Percentiles rank a stretch among this genome's conserved stretches.
These are phyloP conservation scores for Aleiodes sp. DNA, from an alignment of 1,140 invertebrate species.

Conservation along the genomic window DNA sequence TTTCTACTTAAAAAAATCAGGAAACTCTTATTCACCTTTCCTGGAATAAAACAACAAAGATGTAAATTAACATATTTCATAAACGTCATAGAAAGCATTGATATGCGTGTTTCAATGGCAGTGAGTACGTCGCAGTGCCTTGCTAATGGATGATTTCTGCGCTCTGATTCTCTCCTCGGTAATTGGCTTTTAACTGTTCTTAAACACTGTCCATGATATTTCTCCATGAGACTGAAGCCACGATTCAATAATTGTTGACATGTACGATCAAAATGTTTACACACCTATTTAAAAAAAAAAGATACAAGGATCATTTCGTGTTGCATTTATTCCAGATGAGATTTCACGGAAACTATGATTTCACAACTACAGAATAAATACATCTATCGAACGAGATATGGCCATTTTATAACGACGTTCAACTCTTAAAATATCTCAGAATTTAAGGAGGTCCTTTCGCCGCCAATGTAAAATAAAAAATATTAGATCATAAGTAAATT, in stretches of 20 bases:
- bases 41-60: slow-evolving; percentile 92
- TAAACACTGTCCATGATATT: slow-evolving; percentile 77
- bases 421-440: too few species aligned
- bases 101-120: slow-evolving; percentile 89
- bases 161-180: slow-evolving; percentile 88
- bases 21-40: slow-evolving; percentile 72
- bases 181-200: slow-evolving; percentile 83
- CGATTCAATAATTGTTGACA: slow-evolving; percentile 80
- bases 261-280: slow-evolving; percentile 78
- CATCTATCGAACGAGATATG: too few species aligned
- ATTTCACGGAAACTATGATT: too few species aligned
- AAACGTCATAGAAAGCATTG: slow-evolving; percentile 92
- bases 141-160: slow-evolving; percentile 83
- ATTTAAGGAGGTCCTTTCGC: too few species aligned
- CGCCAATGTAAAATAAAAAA: too few species aligned
- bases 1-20: slow-evolving; percentile 21
- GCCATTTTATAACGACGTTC: too few species aligned
- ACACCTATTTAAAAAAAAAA: slow-evolving; percentile 77
- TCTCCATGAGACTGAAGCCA: slow-evolving; percentile 83
- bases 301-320: slow-evolving; percentile 28
- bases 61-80: slow-evolving; percentile 84
- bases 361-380: too few species aligned
- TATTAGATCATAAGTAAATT: too few species aligned
- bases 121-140: slow-evolving; percentile 89
- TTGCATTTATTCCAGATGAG: too few species aligned